These are phyloP conservation scores for Cherax quadricarinatus DNA, from an alignment of 1,140 invertebrate genomes.

Conservation along the genomic window DNA sequence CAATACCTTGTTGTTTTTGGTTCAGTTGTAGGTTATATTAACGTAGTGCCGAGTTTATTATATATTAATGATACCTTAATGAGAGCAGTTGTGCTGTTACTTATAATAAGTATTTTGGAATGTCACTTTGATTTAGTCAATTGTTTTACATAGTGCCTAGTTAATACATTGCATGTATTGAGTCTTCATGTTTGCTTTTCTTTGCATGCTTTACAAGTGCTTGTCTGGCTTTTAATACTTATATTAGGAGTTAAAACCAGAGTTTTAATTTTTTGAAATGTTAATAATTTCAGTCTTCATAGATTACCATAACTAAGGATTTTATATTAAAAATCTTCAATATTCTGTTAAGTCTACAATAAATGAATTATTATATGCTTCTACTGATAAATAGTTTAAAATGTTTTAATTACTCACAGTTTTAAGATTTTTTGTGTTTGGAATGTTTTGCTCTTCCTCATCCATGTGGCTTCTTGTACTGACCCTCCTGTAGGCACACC, in stretches of 20 bases:
- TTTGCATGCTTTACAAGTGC: conserved; percentile 36
- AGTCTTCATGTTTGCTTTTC: conserved; percentile 1
- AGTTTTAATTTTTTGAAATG: not conserved
- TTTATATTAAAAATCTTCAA: not conserved
- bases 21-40: not conserved
- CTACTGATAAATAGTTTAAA: not conserved
- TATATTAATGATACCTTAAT: not conserved
- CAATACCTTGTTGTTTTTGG: not conserved
- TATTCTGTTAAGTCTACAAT: not conserved
- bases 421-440: conserved; percentile 1
- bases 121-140: not conserved
- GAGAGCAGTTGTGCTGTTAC: not conserved
- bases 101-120: not conserved
- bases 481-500: conserved; percentile 45
- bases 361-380: not conserved
- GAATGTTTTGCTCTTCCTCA: conserved; percentile 25
- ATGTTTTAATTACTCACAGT: not conserved
- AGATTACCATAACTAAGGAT: not conserved
- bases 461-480: conserved; percentile 45
- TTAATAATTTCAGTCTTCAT: not conserved
- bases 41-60: not conserved
- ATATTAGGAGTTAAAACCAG: not conserved
- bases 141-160: not conserved
- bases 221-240: not conserved
- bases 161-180: not conserved